Evolutionary conservation across 2,797 vertebrate species (phyloP).

Genomic region (Brachyalestes nurse): DNA sequence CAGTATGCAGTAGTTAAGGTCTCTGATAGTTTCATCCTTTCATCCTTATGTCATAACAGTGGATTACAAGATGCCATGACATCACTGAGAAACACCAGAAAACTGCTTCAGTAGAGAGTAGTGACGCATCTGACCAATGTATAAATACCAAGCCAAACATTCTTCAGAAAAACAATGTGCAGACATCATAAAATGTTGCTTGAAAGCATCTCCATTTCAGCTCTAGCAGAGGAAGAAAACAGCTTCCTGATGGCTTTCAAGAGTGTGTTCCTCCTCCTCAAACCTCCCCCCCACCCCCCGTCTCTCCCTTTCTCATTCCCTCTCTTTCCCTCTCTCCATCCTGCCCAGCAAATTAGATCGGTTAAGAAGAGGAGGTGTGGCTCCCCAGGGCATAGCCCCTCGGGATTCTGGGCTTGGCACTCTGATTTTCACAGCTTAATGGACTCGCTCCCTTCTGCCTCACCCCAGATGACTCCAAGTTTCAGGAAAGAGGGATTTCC

Average conservation of each 20-base stretch:
- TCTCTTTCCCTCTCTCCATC: constrained; percentile 32
- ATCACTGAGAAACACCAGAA: neutral
- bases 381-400: constrained; percentile 51
- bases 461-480: constrained; percentile 54
- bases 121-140: neutral
- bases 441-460: constrained; percentile 51
- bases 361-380: constrained; percentile 57
- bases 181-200: constrained; percentile 33
- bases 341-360: constrained; percentile 68
- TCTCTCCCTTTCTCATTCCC: constrained; percentile 22
- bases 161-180: neutral
- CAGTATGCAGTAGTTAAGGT: neutral
- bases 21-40: too few relatives aligned
- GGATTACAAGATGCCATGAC: neutral
- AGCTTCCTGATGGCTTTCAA: constrained; percentile 57
- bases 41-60: neutral
- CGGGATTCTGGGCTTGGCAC: constrained; percentile 54
- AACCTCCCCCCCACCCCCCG: neutral
- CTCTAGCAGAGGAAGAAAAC: constrained; percentile 42
- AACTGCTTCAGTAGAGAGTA: neutral
- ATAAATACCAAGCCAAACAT: neutral
- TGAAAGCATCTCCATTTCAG: constrained; percentile 53
- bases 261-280: constrained; percentile 41
- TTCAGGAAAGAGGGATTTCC: constrained; percentile 60
- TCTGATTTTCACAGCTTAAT: constrained; percentile 58